Base-by-base conservation (phyloP, 2,888 invertebrate genomes). In the Calliphora vomitoria region DNA sequence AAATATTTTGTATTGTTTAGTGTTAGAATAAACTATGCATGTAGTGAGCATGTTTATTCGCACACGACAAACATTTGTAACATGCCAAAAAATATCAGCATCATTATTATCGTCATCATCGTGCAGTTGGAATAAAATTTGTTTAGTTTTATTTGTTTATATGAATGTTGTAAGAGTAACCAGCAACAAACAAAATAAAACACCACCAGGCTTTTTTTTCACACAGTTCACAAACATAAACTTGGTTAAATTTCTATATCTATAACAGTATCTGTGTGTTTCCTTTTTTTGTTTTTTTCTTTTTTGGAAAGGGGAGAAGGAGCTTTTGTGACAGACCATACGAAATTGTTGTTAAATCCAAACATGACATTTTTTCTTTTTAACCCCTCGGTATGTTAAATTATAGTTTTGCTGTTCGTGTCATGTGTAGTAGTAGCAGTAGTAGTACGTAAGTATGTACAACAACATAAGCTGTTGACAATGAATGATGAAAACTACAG, bases 401-500 rank as follows among this genome's bases (percentile, higher is more conserved):
- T 83, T 58, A 78, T 72, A 55, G 83, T 83, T 69, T 25, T 64
- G 41, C 55, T 82, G 82, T 25, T 47, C 6, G 76, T 76, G 82
- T 60, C 75, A 53, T 69, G 18, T 75, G 66, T 55, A 74, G 13
- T n/a, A 62, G 60, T 64, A 20, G 25, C 18, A 18, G 8, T 25
- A 8, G 13, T 35, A 31, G 68, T 47, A 15, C 4, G 31, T 68
- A 15, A 8, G 44, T 66, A 44, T 25, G 35, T 44, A 44, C 60
- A 60, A 60, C 35, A 79, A 50, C 50, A 60, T 66, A 74, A 68
- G 66, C 72, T 75, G 60, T 76, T 64, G 83, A 71, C 76, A 76
- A 62, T 69, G 69, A 83, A 53, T 83, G 76, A 83, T 71, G 83
- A 41, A 71, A 83, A 71, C n/a, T 62, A 60, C 41, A 76, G 25